Percentiles rank a stretch among this genome's conserved stretches.
These are phyloP conservation scores for Anneissia japonica DNA, from an alignment of 35 echinoderm and acorn worm genomes.

Conservation along the genomic window DNA sequence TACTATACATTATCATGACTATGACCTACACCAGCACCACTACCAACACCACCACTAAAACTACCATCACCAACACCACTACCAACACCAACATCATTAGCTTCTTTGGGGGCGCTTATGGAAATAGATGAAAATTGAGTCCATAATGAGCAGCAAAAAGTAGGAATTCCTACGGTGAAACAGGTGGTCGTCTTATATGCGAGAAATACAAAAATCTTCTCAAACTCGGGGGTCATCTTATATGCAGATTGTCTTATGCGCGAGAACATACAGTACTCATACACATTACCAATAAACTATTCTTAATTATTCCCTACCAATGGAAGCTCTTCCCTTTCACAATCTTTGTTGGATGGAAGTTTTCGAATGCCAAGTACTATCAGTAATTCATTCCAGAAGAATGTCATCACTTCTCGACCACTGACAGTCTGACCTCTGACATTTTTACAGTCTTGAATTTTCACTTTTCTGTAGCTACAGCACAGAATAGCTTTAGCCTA, in stretches of 20 bases:
- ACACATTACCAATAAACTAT: neutral
- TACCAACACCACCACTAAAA: neutral
- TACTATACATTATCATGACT: neutral
- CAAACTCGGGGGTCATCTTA: too few species aligned
- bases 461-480: constrained; percentile 66
- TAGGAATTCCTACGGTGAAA: too few species aligned
- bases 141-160: too few species aligned
- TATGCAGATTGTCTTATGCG: too few species aligned
- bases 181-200: too few species aligned
- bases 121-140: too few species aligned
- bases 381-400: constrained; percentile 82
- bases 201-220: too few species aligned
- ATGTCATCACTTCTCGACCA: constrained; percentile 64
- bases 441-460: constrained; percentile 38
- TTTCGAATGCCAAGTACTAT: constrained; percentile 23
- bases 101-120: too few species aligned
- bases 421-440: constrained; percentile 45
- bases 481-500: constrained; percentile 60
- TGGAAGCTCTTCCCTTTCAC: neutral
- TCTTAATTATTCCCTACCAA: neutral
- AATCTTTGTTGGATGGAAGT: neutral
- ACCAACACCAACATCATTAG: constrained; percentile 2
- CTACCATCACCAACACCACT: neutral
- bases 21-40: neutral
- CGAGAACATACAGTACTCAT: too few species aligned